Percentiles rank a stretch among this genome's conserved stretches.
phyloP scores from a whole-genome alignment of 2,797 vertebrate species.

The Eleutherodactylus coqui region DNA sequence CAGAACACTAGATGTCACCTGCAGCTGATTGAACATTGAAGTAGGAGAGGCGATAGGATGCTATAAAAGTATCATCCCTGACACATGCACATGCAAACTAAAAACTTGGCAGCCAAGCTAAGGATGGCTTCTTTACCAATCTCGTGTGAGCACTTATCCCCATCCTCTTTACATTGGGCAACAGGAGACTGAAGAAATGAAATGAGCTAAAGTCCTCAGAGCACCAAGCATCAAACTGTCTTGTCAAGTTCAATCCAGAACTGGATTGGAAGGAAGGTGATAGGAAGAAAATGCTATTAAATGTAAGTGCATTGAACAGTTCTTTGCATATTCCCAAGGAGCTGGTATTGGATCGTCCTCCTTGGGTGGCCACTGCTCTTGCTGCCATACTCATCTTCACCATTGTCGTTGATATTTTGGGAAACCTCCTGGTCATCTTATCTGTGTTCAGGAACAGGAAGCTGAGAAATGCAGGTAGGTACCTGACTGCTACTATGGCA shows the following conservation, averaged over 20 bases:
- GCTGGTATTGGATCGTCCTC: conserved; percentile 76
- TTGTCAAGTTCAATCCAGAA: not conserved
- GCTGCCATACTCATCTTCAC: conserved; percentile 92
- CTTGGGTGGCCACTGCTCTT: conserved; percentile 86
- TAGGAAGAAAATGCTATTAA: conserved; percentile 80
- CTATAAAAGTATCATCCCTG: conserved; percentile 72
- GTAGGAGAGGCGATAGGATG: conserved; percentile 69
- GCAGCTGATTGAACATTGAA: conserved; percentile 69
- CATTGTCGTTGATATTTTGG: conserved; percentile 91
- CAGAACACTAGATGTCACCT: conserved; percentile 74
- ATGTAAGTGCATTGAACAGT: conserved; percentile 84
- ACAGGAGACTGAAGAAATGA: conserved; percentile 50
- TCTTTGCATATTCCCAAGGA: conserved; percentile 75
- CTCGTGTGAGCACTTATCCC: not conserved
- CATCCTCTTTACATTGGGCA: not conserved
- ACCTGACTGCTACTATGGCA: not conserved
- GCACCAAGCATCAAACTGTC: not conserved
- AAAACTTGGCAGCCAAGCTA: conserved; percentile 63
- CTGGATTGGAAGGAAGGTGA: conserved; percentile 41
- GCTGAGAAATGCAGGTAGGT: conserved; percentile 91
- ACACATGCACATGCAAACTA: conserved; percentile 65
- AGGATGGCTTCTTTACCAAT: conserved; percentile 50
- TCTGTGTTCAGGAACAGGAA: conserved; percentile 94
- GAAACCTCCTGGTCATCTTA: conserved; percentile 93
- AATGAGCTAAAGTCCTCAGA: conserved; percentile 26